Percentiles rank a stretch among this genome's conserved stretches.
Conservation (phyloP, 2,797 vertebrate genomes). For the Spea hammondii region DNA sequence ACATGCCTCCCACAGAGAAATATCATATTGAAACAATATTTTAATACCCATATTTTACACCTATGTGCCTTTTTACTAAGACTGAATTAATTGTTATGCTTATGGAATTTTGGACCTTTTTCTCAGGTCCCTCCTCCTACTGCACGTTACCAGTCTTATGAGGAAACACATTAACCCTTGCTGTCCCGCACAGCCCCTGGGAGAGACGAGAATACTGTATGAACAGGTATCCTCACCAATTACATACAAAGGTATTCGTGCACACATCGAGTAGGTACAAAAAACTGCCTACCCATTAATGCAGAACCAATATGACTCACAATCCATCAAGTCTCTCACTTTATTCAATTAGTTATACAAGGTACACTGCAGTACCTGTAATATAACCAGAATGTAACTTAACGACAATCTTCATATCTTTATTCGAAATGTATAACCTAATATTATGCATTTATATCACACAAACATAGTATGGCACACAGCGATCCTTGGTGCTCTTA, state of each 20-base stretch:
- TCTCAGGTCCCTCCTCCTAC: slow-evolving; percentile 15
- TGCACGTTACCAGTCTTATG: slow-evolving; percentile 1
- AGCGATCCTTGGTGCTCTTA: slow-evolving; percentile 24
- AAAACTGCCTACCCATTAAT: background rate
- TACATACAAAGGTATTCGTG: background rate
- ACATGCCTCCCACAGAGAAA: background rate
- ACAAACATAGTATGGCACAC: slow-evolving; percentile 17
- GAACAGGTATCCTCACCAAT: too few species aligned
- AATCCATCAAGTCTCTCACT: background rate
- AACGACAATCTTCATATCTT: slow-evolving; percentile 23
- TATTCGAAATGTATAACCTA: slow-evolving; percentile 6
- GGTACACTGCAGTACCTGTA: slow-evolving; percentile 14
- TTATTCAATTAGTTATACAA: slow-evolving; percentile 5
- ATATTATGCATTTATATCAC: slow-evolving; percentile 10
- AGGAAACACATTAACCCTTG: slow-evolving; percentile 25
- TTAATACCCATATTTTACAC: background rate
- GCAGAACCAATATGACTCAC: background rate
- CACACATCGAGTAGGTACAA: slow-evolving; percentile 1
- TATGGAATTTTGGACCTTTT: background rate
- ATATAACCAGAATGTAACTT: slow-evolving; percentile 27
- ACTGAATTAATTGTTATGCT: background rate
- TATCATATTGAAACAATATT: background rate
- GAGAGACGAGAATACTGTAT: too few species aligned
- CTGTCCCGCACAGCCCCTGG: too few species aligned
- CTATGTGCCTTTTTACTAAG: background rate